A percentile compares a stretch with the other conserved stretches of the same genome.
These are phyloP conservation scores for Canis aureus DNA, from an alignment of 2,113 vertebrate genomes.

Conservation along the genomic window DNA sequence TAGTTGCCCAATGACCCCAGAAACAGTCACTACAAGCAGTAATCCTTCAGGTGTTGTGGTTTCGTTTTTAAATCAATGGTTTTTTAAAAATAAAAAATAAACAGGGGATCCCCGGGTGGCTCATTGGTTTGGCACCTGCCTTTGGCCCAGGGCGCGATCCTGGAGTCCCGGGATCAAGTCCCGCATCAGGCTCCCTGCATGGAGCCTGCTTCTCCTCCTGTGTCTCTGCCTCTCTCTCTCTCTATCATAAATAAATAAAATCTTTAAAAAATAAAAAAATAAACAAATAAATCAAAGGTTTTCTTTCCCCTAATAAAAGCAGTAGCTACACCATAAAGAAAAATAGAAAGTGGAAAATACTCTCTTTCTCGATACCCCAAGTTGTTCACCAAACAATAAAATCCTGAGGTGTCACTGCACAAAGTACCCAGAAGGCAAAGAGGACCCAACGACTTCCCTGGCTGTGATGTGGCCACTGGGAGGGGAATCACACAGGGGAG, in stretches of 20 bases:
- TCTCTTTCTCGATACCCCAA: not conserved
- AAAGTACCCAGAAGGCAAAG: not conserved
- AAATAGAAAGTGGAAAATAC: not conserved
- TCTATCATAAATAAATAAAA: too few relatives aligned
- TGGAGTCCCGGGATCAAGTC: too few relatives aligned
- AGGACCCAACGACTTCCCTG: not conserved
- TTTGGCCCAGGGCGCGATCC: too few relatives aligned
- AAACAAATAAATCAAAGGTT: not conserved
- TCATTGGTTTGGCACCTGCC: too few relatives aligned
- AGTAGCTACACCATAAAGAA: not conserved
- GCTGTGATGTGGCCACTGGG: not conserved
- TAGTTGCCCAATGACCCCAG: not conserved
- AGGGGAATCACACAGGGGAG: rapidly evolving
- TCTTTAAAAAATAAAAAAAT: too few relatives aligned
- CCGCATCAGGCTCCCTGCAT: too few relatives aligned
- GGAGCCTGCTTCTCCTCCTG: too few relatives aligned
- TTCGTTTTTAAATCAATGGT: not conserved
- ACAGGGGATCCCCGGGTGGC: too few relatives aligned
- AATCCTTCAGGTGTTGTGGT: not conserved
- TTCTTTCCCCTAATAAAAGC: not conserved
- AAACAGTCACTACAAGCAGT: not conserved
- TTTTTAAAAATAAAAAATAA: not conserved
- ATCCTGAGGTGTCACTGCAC: not conserved
- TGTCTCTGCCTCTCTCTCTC: too few relatives aligned
- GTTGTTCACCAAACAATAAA: not conserved